phyloP scores from a whole-genome alignment of 1,140 invertebrate species.

The Nephila pilipes region DNA sequence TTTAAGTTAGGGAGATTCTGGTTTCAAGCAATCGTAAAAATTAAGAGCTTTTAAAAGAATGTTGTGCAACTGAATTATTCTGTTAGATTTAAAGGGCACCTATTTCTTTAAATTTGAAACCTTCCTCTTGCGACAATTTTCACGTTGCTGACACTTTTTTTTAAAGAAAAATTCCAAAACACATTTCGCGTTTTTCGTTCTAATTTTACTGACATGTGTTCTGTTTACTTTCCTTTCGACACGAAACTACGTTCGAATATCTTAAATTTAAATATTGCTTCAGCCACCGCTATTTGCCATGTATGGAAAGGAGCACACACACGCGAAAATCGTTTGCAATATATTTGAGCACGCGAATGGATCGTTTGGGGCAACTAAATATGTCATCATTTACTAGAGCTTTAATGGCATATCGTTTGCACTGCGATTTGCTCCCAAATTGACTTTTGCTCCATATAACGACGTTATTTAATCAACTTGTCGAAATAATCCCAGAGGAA shows the following conservation, averaged over 20 bases:
- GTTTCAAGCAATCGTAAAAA: too few relatives aligned
- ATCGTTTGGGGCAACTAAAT: not conserved
- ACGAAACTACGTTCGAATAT: not conserved
- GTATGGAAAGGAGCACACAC: not conserved
- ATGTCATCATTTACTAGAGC: not conserved
- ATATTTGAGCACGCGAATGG: not conserved
- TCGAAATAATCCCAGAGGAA: not conserved
- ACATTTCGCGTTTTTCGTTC: not conserved
- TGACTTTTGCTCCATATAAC: constrained; percentile 1
- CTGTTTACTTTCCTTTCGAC: not conserved
- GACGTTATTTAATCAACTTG: not conserved
- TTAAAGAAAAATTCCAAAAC: not conserved
- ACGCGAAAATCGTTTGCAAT: not conserved
- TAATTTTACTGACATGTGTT: not conserved
- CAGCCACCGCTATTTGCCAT: not conserved
- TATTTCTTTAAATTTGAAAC: too few relatives aligned
- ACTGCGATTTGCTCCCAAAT: not conserved
- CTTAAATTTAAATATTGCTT: constrained; percentile 27
- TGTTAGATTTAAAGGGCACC: too few relatives aligned
- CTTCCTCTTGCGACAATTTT: too few relatives aligned
- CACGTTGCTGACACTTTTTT: too few relatives aligned
- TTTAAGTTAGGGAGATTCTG: too few relatives aligned
- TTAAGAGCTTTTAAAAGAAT: too few relatives aligned
- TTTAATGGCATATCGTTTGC: constrained; percentile 16
- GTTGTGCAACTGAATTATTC: too few relatives aligned